These are phyloP conservation scores for Glyphotaelius pellucidus DNA, from an alignment of 2,888 invertebrate species.

Conservation along the genomic window DNA sequence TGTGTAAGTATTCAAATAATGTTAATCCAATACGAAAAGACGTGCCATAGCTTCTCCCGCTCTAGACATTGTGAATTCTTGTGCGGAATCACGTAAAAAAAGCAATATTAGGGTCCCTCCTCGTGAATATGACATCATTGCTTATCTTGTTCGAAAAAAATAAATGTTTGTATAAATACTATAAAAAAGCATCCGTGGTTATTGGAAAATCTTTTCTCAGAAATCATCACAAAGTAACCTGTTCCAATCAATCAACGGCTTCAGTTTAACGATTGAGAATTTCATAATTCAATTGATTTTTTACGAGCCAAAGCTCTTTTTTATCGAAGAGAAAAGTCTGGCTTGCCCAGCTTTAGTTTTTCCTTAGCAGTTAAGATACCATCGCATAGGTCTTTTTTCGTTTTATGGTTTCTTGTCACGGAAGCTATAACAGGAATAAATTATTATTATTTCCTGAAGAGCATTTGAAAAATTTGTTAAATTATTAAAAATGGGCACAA, in stretches of 20 bases:
- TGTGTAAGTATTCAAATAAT: too few species aligned
- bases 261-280: neutral
- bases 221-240: neutral
- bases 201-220: neutral
- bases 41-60: too few species aligned
- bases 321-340: neutral
- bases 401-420: slow-evolving; percentile 35
- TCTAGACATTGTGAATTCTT: too few species aligned
- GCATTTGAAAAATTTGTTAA: neutral
- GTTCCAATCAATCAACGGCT: neutral
- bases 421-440: slow-evolving; percentile 14
- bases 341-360: neutral
- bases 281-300: neutral
- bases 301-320: neutral
- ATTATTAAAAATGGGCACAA: neutral
- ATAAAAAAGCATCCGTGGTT: neutral
- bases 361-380: slow-evolving; percentile 37
- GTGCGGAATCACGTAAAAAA: too few species aligned
- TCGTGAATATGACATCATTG: too few species aligned
- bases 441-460: slow-evolving; percentile 8
- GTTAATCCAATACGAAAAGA: too few species aligned
- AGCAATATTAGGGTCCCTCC: too few species aligned
- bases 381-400: slow-evolving; percentile 5
- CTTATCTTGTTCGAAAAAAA: too few species aligned
- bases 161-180: neutral